Evolutionary conservation across 2,113 vertebrate genomes (phyloP), one percentile per base, ranked within the genome.

Genomic region (Melanotaenia duboulayi): DNA sequence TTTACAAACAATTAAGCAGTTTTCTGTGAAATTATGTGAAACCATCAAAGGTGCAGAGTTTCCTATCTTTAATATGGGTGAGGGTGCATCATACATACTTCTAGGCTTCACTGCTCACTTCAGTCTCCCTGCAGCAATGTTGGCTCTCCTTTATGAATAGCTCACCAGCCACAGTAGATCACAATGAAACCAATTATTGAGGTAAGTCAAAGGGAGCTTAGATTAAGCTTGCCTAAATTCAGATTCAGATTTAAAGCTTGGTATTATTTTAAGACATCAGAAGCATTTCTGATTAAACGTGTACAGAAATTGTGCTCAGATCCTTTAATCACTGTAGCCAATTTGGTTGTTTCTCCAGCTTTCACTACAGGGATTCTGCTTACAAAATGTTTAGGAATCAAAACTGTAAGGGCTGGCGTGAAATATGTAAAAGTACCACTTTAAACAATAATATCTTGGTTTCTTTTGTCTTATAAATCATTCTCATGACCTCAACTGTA

Each of bases 171-270:
- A 61, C 69, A 79, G 82, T 74, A 82, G 77, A 90, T 90, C 85
- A 86, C 74, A 81, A 76, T 73, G 72, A 89, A 90, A 87, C 84
- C 84, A 89, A 87, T 88, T 91, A 87, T 78, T 68, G 79, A 78
- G 89, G 78, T 85, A 79, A 90, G 78, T 90, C 71, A 84, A 79
- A 89, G 69, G 72, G 59, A 86, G 79, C 78, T 35, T 37, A 72
- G 76, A 82, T 62, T 60, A 56, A 84, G 69, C 80, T 48, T 1
- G 49, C 55, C 44, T 72, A 49, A 74, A 82, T 81, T 84, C 25
- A 71, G 61, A 84, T 74, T 52, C 68, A 64, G 78, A 70, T 65
- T 58, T 50, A 59, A 54, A 54, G 64, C 63, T 75, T 59, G 65
- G 9, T 56, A 65, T 78, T 69, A 5, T 48, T 52, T 75, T 56